Conservation (phyloP, 2,888 invertebrate species). For the Cyclophora albipunctata region DNA sequence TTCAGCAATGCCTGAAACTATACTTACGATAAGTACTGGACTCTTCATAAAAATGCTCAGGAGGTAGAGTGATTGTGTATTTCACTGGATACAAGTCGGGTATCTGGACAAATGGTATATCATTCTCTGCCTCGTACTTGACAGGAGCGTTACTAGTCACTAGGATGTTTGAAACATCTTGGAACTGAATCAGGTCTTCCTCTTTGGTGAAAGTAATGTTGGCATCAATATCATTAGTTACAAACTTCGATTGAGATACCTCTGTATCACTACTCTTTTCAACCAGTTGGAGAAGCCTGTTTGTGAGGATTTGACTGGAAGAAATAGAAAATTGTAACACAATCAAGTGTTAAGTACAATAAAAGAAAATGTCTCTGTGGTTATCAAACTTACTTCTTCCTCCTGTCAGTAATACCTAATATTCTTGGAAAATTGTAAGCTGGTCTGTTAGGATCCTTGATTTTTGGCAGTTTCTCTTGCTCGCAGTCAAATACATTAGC, state of each 20-base stretch:
- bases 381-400: constrained; percentile 77
- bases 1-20: no score
- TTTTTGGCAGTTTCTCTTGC: constrained; percentile 84
- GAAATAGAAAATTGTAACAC: not conserved
- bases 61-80: constrained; percentile 79
- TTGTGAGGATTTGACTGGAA: constrained; percentile 79
- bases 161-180: constrained; percentile 78
- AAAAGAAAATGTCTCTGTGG: no score
- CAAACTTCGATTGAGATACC: constrained; percentile 70
- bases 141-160: constrained; percentile 79
- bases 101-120: constrained; percentile 70
- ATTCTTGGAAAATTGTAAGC: constrained; percentile 82
- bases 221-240: constrained; percentile 76
- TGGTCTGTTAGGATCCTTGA: constrained; percentile 81
- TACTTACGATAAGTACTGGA: constrained; percentile 83
- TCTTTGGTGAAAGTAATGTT: constrained; percentile 77
- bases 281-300: constrained; percentile 80
- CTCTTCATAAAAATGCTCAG: constrained; percentile 78
- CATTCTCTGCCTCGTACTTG: constrained; percentile 63
- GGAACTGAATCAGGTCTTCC: constrained; percentile 78
- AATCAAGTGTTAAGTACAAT: no score
- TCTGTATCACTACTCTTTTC: constrained; percentile 77
- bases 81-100: constrained; percentile 86
- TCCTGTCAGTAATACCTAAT: constrained; percentile 82
- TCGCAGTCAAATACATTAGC: constrained; percentile 85